phyloP scores from a whole-genome alignment of 2,797 vertebrate genomes.

The Hydrophis major region DNA sequence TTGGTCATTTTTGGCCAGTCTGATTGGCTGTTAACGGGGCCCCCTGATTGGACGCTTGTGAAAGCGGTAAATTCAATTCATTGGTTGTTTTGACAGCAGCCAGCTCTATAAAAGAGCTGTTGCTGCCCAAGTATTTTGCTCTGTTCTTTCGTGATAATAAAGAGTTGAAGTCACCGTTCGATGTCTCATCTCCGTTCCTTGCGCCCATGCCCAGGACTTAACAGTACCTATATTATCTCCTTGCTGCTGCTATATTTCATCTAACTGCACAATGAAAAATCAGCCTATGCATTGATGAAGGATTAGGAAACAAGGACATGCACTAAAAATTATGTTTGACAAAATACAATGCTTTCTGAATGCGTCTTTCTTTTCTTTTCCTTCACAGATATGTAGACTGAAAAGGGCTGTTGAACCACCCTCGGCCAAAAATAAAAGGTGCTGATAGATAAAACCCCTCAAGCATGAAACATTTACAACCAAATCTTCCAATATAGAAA shows the following conservation, averaged over 20 bases:
- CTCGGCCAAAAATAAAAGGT: constrained; percentile 54
- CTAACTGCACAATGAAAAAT: neutral
- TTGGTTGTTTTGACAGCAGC: too few relatives aligned
- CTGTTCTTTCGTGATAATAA: too few relatives aligned
- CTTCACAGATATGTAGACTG: constrained; percentile 30
- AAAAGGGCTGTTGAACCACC: constrained; percentile 58
- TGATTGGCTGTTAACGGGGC: too few relatives aligned
- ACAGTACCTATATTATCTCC: neutral
- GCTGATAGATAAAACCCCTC: constrained; percentile 60
- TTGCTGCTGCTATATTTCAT: constrained; percentile 7
- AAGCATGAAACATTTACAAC: constrained; percentile 66
- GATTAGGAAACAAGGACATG: neutral
- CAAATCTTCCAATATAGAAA: constrained; percentile 54
- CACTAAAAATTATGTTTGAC: neutral
- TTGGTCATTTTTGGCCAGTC: too few relatives aligned
- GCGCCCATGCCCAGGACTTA: too few relatives aligned
- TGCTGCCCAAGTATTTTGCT: too few relatives aligned
- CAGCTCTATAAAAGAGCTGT: too few relatives aligned
- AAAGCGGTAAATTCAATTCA: too few relatives aligned
- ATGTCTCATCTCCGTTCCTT: too few relatives aligned
- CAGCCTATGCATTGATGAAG: neutral
- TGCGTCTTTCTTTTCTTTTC: neutral
- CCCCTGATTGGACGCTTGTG: too few relatives aligned
- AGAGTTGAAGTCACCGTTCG: too few relatives aligned
- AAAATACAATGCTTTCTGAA: constrained; percentile 7